Evolutionary conservation across 1,140 invertebrate genomes (phyloP), one percentile per base, ranked within the genome.

Genomic region (Diorhabda sublineata): DNA sequence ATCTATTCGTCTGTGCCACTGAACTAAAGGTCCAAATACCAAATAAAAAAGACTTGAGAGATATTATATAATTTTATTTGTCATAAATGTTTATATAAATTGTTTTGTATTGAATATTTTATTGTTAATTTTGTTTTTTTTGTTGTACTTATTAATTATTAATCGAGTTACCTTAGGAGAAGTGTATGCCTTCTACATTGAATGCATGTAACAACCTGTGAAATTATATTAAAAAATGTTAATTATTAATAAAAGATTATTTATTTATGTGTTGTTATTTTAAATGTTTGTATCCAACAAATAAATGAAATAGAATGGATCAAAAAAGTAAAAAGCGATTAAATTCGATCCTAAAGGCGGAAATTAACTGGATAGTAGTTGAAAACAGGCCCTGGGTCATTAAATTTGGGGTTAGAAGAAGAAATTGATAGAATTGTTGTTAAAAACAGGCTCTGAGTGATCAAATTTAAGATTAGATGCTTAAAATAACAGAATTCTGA

Each of bases 171-270:
- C 42, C 42, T 57, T 75, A 79, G 26, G 87, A 84, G 85, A 98
- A 98, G 86, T 98, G 94, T 80, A 98, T 91, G 75, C 93, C 95
- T 81, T 91, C 89, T 65, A 85, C 86, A 81, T 98, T 98, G 76
- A 98, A 97, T 61, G 88, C 89, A 82, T 93, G 88, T 74, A 98
- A 83, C 64, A 97, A 83, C 65, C 89, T 90, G 80, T 75, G 88
- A 87, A 67, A 79, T 3, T 52, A 52, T 52, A 26, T 26, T 26
- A 52, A 52, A 52, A 52, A 52, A 8, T 52, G 47, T 52, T 52
- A 52, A 52, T 52, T 52, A 52, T 52, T 52, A n/a, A n/a, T 52
- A 52, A 52, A 8, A 52, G 76, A 77, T 58, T 52, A 52, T 52
- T 52, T 52, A 52, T 52, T 52, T 52, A 52, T n/a, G n/a, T 52